Base-by-base conservation (phyloP, 2,888 invertebrate genomes). In the Stenichneumon culpator region DNA sequence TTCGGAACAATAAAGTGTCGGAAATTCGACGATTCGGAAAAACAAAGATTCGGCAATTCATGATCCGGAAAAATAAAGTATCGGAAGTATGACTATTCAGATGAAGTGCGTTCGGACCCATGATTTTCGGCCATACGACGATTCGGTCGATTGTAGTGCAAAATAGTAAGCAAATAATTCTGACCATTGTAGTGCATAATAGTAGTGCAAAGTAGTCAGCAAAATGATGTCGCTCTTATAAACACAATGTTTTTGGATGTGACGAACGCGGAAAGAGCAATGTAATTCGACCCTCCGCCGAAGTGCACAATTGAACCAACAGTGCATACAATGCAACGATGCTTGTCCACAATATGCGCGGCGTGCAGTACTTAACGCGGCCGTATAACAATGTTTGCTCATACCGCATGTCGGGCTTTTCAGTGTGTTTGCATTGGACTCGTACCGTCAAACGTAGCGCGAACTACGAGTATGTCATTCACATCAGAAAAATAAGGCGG, bases 401-500 rank as follows among this genome's bases (percentile, higher is more conserved):
- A 32, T 63, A 19, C 65, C n/a, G 47, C 60, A 28, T 50, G 28
- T 47, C 75, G 28, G 28, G 50, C 47, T 16, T 50, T 52, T 28
- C 75, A 22, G 65, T 32, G 65, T 75, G 65, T 75, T 75, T 77
- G 75, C 75, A 39, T 65, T 67, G 65, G 65, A 65, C 75, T 67
- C 50, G 36, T 77, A 52, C 39, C 52, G 44, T 67, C 36, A 67
- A 77, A 77, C 75, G 65, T 7, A 52, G 9, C 67, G 32, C 75
- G 65, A 22, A 36, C 67, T 39, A 36, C 36, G 36, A 32, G 32
- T 52, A 65, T 65, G 52, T 65, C 65, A 77, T 52, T 60, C 28
- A 22, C 5, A 25, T 60, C 25, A 28, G 25, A 57, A 14, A 54
- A 60, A 28, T 3, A 60, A 22, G 25, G 5, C 60, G 25, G 22